A percentile compares a stretch with the other conserved stretches of the same genome.
phyloP scores from a whole-genome alignment of 2,113 vertebrate genomes.

The Tringa solitaria region DNA sequence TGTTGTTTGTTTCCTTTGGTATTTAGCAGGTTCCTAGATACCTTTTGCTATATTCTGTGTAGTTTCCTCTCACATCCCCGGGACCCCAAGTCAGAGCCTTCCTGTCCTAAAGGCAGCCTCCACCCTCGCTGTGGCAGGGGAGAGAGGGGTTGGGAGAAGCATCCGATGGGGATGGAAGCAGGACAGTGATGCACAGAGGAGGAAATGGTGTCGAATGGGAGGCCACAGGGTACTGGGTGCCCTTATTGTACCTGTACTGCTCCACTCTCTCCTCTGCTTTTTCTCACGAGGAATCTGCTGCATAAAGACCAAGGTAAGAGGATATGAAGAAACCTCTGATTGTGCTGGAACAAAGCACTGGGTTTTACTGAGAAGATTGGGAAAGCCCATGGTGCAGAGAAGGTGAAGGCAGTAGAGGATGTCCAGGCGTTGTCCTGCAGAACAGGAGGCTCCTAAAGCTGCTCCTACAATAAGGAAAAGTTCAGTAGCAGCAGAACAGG shows the following conservation, averaged over 20 bases:
- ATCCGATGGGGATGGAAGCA: neutral
- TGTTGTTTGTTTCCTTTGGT: neutral
- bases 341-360: neutral
- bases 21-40: neutral
- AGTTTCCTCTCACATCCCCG: neutral
- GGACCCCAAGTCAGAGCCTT: neutral
- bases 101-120: neutral
- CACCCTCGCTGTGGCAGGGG: rapidly evolving
- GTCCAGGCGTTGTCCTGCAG: neutral
- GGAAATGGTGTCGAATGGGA: neutral
- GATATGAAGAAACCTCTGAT: neutral
- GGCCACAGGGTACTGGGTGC: neutral
- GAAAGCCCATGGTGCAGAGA: neutral
- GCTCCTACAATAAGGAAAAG: neutral
- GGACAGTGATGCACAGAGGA: neutral
- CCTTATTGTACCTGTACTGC: neutral
- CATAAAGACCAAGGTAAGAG: neutral
- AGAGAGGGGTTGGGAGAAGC: neutral
- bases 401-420: neutral
- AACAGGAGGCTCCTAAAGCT: neutral
- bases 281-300: neutral
- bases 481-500: neutral
- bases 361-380: neutral
- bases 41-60: neutral
- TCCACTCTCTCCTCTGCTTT: neutral